Conservation (phyloP, 2,113 vertebrate species). For the Calcarius ornatus region DNA sequence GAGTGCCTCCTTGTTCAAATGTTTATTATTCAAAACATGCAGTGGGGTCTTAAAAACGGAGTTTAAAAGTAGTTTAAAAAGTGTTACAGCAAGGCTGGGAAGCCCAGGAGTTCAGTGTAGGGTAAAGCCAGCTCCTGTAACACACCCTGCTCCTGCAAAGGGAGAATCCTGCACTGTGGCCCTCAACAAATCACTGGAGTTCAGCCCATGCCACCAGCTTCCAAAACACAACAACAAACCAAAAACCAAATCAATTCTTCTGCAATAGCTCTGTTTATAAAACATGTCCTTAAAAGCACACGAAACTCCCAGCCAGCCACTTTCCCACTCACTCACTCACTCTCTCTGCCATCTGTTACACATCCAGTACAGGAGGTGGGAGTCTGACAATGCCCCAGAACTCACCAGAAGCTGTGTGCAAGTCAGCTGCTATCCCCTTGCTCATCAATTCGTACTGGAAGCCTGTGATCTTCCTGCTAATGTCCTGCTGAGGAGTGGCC, state of each 20-base stretch:
- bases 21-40: constrained; percentile 62
- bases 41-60: neutral
- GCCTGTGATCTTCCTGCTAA: constrained; percentile 88
- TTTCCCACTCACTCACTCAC: neutral
- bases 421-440: constrained; percentile 72
- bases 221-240: neutral
- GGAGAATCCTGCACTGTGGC: neutral
- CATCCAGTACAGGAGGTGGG: neutral
- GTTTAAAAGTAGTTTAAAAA: constrained; percentile 21
- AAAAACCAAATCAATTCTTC: neutral
- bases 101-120: neutral
- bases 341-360: neutral
- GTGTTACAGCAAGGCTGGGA: neutral
- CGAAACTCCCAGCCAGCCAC: neutral
- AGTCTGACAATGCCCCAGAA: neutral
- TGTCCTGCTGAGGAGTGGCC: constrained; percentile 89
- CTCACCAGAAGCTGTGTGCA: constrained; percentile 82
- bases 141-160: neutral
- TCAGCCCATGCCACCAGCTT: neutral
- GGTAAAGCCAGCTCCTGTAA: neutral
- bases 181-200: neutral
- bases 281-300: constrained; percentile 31
- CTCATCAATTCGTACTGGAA: constrained; percentile 94
- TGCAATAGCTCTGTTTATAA: neutral
- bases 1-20: constrained; percentile 40